These are phyloP conservation scores for Zoanthus sansibaricus DNA, from an alignment of 92 coral and sea anemone species.

Conservation along the genomic window DNA sequence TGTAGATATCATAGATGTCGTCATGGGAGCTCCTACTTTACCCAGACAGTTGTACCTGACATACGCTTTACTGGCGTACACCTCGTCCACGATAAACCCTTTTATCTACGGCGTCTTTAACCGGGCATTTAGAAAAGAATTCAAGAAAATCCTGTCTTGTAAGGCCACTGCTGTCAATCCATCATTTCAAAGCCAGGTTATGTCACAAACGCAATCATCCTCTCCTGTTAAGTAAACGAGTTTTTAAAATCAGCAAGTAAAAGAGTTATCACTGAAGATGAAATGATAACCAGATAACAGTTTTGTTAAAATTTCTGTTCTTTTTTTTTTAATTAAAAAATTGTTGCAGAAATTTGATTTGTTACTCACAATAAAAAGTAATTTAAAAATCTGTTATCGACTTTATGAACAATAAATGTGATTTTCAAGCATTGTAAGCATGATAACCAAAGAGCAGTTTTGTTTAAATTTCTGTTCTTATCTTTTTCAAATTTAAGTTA, in stretches of 20 bases:
- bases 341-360: too few relatives aligned
- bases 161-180: neutral
- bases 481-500: too few relatives aligned
- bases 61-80: slow-evolving; percentile 61
- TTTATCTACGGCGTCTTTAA: slow-evolving; percentile 49
- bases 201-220: neutral
- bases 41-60: slow-evolving; percentile 65
- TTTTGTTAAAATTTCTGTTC: too few relatives aligned
- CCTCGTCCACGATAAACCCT: slow-evolving; percentile 66
- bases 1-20: slow-evolving; percentile 61
- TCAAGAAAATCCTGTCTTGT: slow-evolving; percentile 45
- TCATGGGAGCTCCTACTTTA: slow-evolving; percentile 51
- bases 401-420: too few relatives aligned
- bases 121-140: slow-evolving; percentile 66
- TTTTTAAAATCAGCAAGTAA: neutral
- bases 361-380: too few relatives aligned
- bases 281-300: too few relatives aligned
- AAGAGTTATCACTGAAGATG: too few relatives aligned
- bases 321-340: too few relatives aligned
- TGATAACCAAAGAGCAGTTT: too few relatives aligned
- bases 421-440: too few relatives aligned
- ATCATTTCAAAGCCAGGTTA: neutral
- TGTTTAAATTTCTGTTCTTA: too few relatives aligned
- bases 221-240: neutral
- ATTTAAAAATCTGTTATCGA: too few relatives aligned